Percentiles rank a stretch among this genome's conserved stretches.
These are phyloP conservation scores for Dolichomitus sp. DNA, from an alignment of 2,888 invertebrate genomes.

Conservation along the genomic window DNA sequence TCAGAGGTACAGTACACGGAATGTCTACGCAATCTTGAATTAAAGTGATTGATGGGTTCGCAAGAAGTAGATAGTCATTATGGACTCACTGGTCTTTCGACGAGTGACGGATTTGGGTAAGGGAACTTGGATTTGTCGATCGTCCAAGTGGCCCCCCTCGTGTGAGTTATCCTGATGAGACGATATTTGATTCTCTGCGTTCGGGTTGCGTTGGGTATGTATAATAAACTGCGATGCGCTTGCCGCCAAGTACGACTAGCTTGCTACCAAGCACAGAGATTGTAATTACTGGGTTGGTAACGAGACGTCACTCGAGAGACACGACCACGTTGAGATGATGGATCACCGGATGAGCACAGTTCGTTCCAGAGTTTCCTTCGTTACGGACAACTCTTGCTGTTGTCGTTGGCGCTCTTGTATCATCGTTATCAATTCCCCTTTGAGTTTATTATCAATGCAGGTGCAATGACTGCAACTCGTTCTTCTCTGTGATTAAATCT, in stretches of 20 bases:
- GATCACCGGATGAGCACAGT: constrained; percentile 66
- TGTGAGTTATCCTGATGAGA: constrained; percentile 19
- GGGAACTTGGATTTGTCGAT: constrained; percentile 27
- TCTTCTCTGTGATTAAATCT: not conserved
- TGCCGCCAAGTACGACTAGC: constrained; percentile 29
- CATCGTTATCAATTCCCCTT: constrained; percentile 88
- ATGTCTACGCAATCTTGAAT: constrained; percentile 35
- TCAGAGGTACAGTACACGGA: constrained; percentile 13
- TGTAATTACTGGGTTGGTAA: constrained; percentile 76
- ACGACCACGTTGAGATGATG: constrained; percentile 68
- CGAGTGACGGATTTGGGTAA: constrained; percentile 18
- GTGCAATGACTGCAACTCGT: not conserved
- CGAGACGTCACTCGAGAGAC: constrained; percentile 71
- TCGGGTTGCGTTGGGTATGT: constrained; percentile 25
- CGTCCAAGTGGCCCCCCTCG: not conserved
- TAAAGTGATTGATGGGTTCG: constrained; percentile 52
- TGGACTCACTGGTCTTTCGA: constrained; percentile 34
- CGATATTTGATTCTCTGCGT: constrained; percentile 36
- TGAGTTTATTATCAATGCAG: constrained; percentile 85
- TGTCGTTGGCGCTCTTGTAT: constrained; percentile 80
- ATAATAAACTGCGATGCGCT: constrained; percentile 21
- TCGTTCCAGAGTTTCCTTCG: constrained; percentile 56
- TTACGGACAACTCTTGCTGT: constrained; percentile 24
- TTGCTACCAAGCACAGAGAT: constrained; percentile 55
- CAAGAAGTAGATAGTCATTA: constrained; percentile 35